Base-by-base conservation (phyloP, 2,888 invertebrate genomes). In the Rotaria sp. region DNA sequence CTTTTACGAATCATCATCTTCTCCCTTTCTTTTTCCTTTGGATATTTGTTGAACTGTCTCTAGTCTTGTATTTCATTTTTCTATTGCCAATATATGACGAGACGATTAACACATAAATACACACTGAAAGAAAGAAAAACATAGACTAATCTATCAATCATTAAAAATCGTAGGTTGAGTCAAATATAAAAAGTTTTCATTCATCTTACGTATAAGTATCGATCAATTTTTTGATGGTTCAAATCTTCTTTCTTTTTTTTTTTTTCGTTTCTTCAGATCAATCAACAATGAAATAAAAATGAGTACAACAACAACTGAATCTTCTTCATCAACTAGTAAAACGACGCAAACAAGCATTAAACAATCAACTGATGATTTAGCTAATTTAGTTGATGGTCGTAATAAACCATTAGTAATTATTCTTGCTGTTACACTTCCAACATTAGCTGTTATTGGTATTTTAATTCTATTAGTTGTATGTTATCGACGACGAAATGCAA, bases 361-460 rank as follows among this genome's bases (percentile, higher is more conserved):
- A 30, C 35, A 26, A 80, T n/a, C 80, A n/a, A 80, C 41, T 7
- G 80, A 80, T 45, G 45, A 80, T 26, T 26, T 80, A 45, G 1
- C 24, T 45, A 80, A 80, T 80, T 45, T 45, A 26, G n/a, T 45
- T 45, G 41, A 41, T 45, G 45, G 80, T n/a, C 67, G 67, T 21
- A 35, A 67, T 38, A 80, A 80, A 80, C 45, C 80, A 0, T 80
- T 80, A 26, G n/a, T 80, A 26, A 80, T 80, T 45, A 41, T 80
- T 4, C 80, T 80, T n/a, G 45, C 80, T n/a, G n/a, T 80, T 3
- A 80, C 80, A 45, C n/a, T 80, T n/a, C 80, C 80, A 80, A 80
- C 80, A 41, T 80, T 80, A 45, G 80, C 45, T n/a, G 4, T 45
- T 18, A 80, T 80, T 13, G 80, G 45, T 41, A 80, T 80, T n/a